Conservation (phyloP, 1,140 invertebrate genomes). For the Heliothis virescens region DNA sequence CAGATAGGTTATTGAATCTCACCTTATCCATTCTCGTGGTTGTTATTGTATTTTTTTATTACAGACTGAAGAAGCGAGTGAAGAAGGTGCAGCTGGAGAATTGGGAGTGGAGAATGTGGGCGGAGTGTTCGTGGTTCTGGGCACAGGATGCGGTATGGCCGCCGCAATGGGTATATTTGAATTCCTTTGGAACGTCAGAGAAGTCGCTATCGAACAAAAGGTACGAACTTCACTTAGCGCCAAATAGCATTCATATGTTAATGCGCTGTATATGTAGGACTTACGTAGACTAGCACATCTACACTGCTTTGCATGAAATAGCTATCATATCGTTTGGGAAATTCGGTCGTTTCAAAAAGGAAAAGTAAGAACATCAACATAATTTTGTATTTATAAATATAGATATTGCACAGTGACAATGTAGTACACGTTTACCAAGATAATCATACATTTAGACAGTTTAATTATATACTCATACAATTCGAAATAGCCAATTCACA, state of each 20-base stretch:
- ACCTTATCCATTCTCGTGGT: too few relatives aligned
- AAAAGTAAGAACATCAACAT: too few relatives aligned
- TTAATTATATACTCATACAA: not conserved
- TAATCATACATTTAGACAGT: too few relatives aligned
- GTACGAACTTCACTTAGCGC: conserved; percentile 74
- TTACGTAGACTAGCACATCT: conserved; percentile 14
- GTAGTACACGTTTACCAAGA: not conserved
- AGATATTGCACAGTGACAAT: too few relatives aligned
- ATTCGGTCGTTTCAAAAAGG: too few relatives aligned
- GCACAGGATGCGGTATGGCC: conserved; percentile 89
- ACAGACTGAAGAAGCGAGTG: conserved; percentile 72
- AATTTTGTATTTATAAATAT: too few relatives aligned
- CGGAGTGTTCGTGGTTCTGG: conserved; percentile 95
- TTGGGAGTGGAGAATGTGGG: conserved; percentile 93
- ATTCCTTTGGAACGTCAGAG: conserved; percentile 93
- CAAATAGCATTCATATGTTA: conserved; percentile 34
- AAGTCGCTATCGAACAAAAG: conserved; percentile 92
- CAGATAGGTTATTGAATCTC: too few relatives aligned
- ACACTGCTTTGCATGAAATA: conserved; percentile 20
- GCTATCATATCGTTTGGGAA: not conserved
- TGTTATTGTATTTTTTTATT: not conserved
- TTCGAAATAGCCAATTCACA: too few relatives aligned
- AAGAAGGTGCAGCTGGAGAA: conserved; percentile 85
- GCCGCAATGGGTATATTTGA: conserved; percentile 90
- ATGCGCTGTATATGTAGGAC: not conserved